Base-by-base conservation (phyloP, 2,797 vertebrate species). In the Catharus ustulatus region DNA sequence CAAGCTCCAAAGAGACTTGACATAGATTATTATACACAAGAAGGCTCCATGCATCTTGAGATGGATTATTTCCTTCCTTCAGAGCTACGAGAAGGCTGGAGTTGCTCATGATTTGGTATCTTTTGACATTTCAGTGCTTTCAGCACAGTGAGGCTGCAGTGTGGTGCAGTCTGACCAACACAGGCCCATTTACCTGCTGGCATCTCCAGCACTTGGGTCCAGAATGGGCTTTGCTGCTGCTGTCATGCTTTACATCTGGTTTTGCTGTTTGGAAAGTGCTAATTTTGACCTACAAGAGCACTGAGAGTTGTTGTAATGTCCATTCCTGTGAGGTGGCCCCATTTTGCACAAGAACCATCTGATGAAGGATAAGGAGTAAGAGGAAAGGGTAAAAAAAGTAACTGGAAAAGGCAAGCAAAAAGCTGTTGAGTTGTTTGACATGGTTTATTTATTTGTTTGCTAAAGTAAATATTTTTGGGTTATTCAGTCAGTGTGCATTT, bases 41-140 rank as follows among this genome's bases (percentile, higher is more conserved):
- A 64, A 80, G 38, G 52, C 74, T 94, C 89, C 96, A 67, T 1
- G 10, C 75, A 83, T 93, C 89, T 58, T 63, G 75, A 94, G 94
- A 95, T 87, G 91, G 96, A 97, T 97, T 93, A 85, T 94, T 97
- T 97, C 94, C 94, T 96, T 93, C 95, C 94, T 93, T 91, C 68
- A 78, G 83, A 91, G 84, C 73, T 72, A 89, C 42, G 29, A 90
- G 91, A 69, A 82, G 55, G 67, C 73, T 95, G 95, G 91, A 93
- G 72, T 94, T 95, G 87, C 84, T 92, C 84, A 89, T 26, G 38
- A 16, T 62, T 85, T 73, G 22, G 46, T 95, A 75, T 73, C 85
- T 79, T 87, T 78, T 91, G 76, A 88, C 74, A 57, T 88, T 73
- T 78, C 23, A 40, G 11, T 86, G 12, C 43, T 64, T 95, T 87